Conservation (phyloP, 2,113 vertebrate genomes). For the Lophius piscatorius region DNA sequence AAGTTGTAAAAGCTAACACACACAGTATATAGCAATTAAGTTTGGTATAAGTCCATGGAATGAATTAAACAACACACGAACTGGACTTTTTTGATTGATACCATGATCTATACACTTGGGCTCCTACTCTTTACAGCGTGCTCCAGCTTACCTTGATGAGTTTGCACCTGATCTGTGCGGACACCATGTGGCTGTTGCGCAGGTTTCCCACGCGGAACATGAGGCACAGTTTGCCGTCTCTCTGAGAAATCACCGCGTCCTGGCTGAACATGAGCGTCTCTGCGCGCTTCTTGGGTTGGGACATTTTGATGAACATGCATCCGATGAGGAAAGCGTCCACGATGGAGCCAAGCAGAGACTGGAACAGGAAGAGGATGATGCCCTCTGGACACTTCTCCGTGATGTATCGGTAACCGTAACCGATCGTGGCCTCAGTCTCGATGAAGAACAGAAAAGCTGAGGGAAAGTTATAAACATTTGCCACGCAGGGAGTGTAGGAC, state of each 20-base stretch:
- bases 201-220: slow-evolving; percentile 93
- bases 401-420: slow-evolving; percentile 90
- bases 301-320: slow-evolving; percentile 95
- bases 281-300: slow-evolving; percentile 89
- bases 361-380: slow-evolving; percentile 90
- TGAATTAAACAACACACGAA: too few species aligned
- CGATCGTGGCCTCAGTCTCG: slow-evolving; percentile 90
- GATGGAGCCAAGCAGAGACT: slow-evolving; percentile 89
- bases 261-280: slow-evolving; percentile 92
- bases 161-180: slow-evolving; percentile 91
- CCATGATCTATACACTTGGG: too few species aligned
- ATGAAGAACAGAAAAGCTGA: slow-evolving; percentile 92
- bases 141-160: slow-evolving; percentile 87
- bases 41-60: too few species aligned
- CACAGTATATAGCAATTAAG: too few species aligned
- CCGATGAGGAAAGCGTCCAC: slow-evolving; percentile 91
- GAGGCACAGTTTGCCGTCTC: slow-evolving; percentile 88
- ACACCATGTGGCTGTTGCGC: slow-evolving; percentile 93
- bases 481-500: slow-evolving; percentile 86
- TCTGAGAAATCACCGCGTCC: slow-evolving; percentile 85
- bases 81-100: too few species aligned
- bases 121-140: too few species aligned
- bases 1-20: too few species aligned
- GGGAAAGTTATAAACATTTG: slow-evolving; percentile 92
- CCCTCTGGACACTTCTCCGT: slow-evolving; percentile 90